These are phyloP conservation scores for Chamaea fasciata DNA, from an alignment of 2,113 vertebrate genomes.

Conservation along the genomic window DNA sequence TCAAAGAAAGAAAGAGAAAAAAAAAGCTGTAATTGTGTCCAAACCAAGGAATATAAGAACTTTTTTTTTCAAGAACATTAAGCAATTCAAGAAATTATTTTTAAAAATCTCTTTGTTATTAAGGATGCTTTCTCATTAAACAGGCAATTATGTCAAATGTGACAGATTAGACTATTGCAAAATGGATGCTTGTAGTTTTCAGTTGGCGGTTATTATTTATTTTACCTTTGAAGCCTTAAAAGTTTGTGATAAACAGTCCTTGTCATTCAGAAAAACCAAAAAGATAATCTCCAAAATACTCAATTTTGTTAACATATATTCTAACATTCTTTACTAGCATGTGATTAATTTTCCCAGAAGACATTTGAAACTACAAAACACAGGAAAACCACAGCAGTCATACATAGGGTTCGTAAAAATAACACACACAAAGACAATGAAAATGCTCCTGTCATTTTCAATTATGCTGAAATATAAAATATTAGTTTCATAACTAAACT, in stretches of 20 bases:
- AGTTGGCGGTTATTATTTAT: conserved; percentile 11
- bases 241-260: neutral
- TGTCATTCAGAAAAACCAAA: neutral
- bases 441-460: neutral
- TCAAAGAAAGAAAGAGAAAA: neutral
- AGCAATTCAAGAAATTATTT: neutral
- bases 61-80: neutral
- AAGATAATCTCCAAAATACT: neutral
- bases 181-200: conserved; percentile 25
- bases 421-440: neutral
- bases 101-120: neutral
- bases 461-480: neutral
- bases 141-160: neutral
- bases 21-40: neutral
- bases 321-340: neutral
- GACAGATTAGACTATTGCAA: neutral
- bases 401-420: neutral
- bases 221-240: conserved; percentile 35
- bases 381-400: neutral
- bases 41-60: neutral
- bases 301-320: neutral
- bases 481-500: neutral
- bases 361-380: neutral
- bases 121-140: neutral
- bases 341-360: neutral